A percentile compares a stretch with the other conserved stretches of the same genome.
These are phyloP conservation scores for Anoura caudifer DNA, from an alignment of 2,113 vertebrate genomes.

Conservation along the genomic window DNA sequence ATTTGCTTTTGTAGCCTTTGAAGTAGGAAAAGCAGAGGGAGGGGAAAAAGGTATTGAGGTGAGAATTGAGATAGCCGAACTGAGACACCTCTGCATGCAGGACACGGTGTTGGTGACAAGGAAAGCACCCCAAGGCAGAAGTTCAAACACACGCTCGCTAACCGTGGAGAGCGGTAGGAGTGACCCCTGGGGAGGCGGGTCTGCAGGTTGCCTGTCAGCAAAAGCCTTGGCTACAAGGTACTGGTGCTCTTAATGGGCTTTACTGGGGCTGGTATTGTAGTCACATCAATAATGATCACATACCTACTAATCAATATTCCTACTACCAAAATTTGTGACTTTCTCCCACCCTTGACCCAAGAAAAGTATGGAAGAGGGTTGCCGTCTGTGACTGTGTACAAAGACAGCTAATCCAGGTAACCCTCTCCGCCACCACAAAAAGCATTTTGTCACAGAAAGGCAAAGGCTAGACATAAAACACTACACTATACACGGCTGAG, in stretches of 20 bases:
- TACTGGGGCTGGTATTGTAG: background rate
- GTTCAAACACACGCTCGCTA: background rate
- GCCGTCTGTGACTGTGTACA: background rate
- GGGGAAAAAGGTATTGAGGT: background rate
- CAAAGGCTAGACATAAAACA: background rate
- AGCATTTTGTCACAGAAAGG: background rate
- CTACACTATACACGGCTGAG: background rate
- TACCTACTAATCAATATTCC: background rate
- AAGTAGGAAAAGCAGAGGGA: background rate
- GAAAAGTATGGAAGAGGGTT: background rate
- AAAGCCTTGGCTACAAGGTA: background rate
- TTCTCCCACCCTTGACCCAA: background rate
- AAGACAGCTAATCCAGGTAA: background rate
- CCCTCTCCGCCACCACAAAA: background rate
- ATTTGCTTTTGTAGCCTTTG: background rate
- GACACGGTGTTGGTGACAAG: background rate
- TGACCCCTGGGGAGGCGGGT: background rate
- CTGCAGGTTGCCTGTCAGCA: background rate
- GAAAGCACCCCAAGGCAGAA: background rate
- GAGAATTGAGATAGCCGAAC: background rate
- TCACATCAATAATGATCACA: background rate
- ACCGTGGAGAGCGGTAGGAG: background rate
- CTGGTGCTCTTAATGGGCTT: background rate
- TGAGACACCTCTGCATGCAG: background rate
- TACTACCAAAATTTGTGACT: background rate